Conservation (phyloP, 2,113 vertebrate species). For the Cyanistes caeruleus region DNA sequence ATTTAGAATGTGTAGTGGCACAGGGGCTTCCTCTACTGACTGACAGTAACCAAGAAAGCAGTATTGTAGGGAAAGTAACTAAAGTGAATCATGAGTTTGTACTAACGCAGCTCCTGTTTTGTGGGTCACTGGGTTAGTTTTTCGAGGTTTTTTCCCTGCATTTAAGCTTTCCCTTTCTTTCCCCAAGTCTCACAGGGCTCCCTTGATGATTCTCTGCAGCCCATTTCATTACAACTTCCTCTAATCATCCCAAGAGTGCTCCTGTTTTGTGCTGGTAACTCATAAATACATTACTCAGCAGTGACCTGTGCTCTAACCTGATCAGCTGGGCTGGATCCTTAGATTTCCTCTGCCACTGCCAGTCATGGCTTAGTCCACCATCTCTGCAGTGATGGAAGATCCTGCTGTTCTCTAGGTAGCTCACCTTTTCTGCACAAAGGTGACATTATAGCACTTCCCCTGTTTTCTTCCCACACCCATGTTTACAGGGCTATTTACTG, state of each 20-base stretch:
- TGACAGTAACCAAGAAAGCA: background rate
- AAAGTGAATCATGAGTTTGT: background rate
- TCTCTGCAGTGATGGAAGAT: fast-evolving
- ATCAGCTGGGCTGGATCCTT: background rate
- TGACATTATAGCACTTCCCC: background rate
- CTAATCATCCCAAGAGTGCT: background rate
- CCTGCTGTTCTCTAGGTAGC: background rate
- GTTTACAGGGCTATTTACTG: background rate
- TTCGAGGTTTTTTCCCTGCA: fast-evolving
- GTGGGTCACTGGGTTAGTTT: background rate
- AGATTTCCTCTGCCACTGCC: background rate
- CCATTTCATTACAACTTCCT: background rate
- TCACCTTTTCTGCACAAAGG: background rate
- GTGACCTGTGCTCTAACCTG: background rate
- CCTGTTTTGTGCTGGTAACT: background rate
- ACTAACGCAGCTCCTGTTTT: background rate
- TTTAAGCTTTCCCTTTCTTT: background rate
- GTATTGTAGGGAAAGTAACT: background rate
- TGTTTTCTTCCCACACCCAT: background rate
- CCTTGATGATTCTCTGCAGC: background rate
- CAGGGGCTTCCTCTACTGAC: background rate
- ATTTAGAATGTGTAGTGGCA: background rate
- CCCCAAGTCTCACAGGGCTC: background rate
- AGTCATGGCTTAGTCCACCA: background rate
- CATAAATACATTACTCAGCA: background rate